Base-by-base conservation (phyloP, 2,797 vertebrate genomes). In the Labroides dimidiatus region DNA sequence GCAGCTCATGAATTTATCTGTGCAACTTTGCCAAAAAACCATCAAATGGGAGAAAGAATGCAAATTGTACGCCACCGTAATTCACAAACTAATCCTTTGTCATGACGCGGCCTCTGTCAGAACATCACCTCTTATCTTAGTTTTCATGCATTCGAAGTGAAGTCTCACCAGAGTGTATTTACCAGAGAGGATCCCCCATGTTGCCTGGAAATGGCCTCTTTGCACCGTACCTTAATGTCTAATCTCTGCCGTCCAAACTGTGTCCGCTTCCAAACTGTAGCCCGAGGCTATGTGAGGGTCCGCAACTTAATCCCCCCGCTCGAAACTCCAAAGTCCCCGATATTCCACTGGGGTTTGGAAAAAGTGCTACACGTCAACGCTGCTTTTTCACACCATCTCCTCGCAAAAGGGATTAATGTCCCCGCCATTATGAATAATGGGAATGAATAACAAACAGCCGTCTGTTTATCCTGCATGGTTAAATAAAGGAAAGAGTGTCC, bases 231-330 rank as follows among this genome's bases (percentile, higher is more conserved):
- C 73, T 82, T 74, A 74, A 64, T 61, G 82, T 89, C 84, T 93
- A 94, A 94, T 94, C 93, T 90, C 87, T 60, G 74, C 50, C 44
- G 61, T 88, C 90, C 89, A 90, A 91, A 91, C 84, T 80, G 84
- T 85, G 80, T 78, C 75, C 78, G 84, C 68, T 84, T 79, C 75
- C 78, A 83, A 91, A 90, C 87, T 79, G 66, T 85, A 84, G 87
- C 94, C 92, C 20, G 21, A 64, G 93, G 92, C 93, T 59, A 85
- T 69, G 79, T 81, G 84, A 77, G 84, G 80, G 75, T 80, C 83
- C 76, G 69, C 65, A 9, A 45, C 88, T 66, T 93, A 93, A 94
- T 94, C 93, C 87, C 80, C 48, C 73, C 8, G 30, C 44, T 81
- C 72, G 33, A 64, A 86, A 86, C 81, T 84, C 84, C 16, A 23